Evolutionary conservation across 2,888 invertebrate genomes (phyloP).

Genomic region (Apodemia mormo): DNA sequence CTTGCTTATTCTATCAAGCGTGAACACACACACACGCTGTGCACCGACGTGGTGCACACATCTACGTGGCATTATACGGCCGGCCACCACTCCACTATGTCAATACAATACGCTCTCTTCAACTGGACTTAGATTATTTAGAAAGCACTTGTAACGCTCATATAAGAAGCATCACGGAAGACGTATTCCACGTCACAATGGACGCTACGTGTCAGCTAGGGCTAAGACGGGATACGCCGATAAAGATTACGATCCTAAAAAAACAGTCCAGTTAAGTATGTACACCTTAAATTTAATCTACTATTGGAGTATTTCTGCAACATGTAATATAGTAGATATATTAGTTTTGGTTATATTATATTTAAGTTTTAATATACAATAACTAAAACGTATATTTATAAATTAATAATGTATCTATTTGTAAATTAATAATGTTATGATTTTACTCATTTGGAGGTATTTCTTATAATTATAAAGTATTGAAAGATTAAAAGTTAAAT

Average conservation of each 20-base stretch:
- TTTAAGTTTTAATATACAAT: too few relatives aligned
- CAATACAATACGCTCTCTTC: constrained; percentile 83
- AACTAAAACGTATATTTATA: too few relatives aligned
- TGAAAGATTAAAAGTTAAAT: too few relatives aligned
- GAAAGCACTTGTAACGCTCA: constrained; percentile 83
- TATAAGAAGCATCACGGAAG: constrained; percentile 80
- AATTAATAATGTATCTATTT: too few relatives aligned
- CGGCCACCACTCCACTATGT: constrained; percentile 82
- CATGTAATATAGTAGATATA: neutral
- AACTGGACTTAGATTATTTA: constrained; percentile 83
- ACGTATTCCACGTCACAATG: constrained; percentile 79
- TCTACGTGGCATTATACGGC: constrained; percentile 72
- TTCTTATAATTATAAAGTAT: too few relatives aligned
- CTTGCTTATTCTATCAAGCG: constrained; percentile 83
- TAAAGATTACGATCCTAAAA: constrained; percentile 81
- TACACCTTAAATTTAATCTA: constrained; percentile 46
- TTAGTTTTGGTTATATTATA: too few relatives aligned
- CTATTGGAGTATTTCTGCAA: constrained; percentile 17
- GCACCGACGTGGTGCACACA: constrained; percentile 61
- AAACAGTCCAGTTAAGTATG: constrained; percentile 74
- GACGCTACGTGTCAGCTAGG: constrained; percentile 77
- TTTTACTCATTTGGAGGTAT: too few relatives aligned
- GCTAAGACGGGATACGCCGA: constrained; percentile 70
- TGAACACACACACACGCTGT: constrained; percentile 64
- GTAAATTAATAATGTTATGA: too few relatives aligned